These are phyloP conservation scores for Calvadosia cruxmelitensis DNA, from an alignment of 30 jellyfish, hydroid and myxozoan genomes.

Conservation along the genomic window DNA sequence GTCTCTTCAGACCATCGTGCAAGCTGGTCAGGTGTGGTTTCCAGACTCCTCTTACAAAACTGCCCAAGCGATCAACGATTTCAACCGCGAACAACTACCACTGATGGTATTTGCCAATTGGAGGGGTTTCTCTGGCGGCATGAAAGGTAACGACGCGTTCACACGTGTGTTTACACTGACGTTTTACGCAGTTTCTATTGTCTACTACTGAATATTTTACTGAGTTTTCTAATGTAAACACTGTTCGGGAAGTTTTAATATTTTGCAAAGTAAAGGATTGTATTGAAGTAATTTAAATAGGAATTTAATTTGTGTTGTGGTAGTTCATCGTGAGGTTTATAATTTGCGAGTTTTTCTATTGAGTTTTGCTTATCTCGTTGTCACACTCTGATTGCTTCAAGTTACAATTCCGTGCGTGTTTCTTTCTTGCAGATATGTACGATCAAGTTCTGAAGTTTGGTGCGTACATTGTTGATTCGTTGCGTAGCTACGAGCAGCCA, in stretches of 20 bases:
- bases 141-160: conserved; percentile 59
- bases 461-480: conserved; percentile 88
- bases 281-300: neutral
- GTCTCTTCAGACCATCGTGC: conserved; percentile 39
- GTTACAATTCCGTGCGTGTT: neutral
- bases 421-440: conserved; percentile 70
- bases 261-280: too few species aligned
- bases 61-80: conserved; percentile 81
- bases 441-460: conserved; percentile 94
- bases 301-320: neutral
- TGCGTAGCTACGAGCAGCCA: conserved; percentile 80
- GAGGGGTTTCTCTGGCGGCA: conserved; percentile 98
- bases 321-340: neutral
- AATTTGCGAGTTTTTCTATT: neutral
- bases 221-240: too few species aligned
- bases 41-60: conserved; percentile 96
- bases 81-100: conserved; percentile 89
- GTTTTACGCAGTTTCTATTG: too few species aligned
- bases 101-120: conserved; percentile 83
- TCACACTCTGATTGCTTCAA: too few species aligned
- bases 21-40: conserved; percentile 97
- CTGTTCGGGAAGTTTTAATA: too few species aligned
- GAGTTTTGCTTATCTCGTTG: neutral
- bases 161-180: neutral
- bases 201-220: too few species aligned